Percentiles rank a stretch among this genome's conserved stretches.
phyloP scores from a whole-genome alignment of 2,797 vertebrate species.

The Cheirogaleus major region DNA sequence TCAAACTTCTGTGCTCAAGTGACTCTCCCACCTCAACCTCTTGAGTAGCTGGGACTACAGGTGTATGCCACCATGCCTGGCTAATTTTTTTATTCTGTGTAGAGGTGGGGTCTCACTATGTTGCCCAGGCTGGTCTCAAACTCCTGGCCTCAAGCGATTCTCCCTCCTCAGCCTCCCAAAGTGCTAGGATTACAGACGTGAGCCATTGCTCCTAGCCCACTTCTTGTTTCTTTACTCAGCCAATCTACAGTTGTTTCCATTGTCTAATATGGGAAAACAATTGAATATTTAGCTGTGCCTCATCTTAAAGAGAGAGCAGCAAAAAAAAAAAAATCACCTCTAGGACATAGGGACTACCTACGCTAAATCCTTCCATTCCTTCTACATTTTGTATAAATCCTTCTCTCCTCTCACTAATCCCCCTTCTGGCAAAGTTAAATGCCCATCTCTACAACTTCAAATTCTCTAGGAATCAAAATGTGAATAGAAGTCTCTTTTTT shows the following conservation, averaged over 20 bases:
- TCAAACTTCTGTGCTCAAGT: background rate
- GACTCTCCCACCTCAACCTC: background rate
- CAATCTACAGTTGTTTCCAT: background rate
- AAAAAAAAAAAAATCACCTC: background rate
- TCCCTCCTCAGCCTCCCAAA: background rate
- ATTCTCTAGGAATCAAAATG: slow-evolving; percentile 51
- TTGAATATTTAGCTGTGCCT: background rate
- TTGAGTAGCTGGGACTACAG: background rate
- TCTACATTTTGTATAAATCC: background rate
- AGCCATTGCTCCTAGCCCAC: background rate
- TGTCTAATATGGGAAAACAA: slow-evolving; percentile 19
- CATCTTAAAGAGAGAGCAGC: background rate
- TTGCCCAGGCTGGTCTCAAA: background rate
- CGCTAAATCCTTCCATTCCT: background rate
- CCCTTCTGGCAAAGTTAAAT: slow-evolving; percentile 22
- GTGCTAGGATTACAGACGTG: background rate
- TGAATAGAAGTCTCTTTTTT: background rate
- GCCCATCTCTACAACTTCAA: background rate
- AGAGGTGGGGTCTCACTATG: background rate
- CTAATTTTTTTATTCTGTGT: background rate
- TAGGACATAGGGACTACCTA: background rate
- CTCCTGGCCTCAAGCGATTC: background rate
- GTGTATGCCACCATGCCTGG: background rate
- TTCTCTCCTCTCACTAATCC: background rate
- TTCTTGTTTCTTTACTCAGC: background rate